Percentiles rank a stretch among this genome's conserved stretches.
Conservation (phyloP, 1,140 invertebrate genomes). For the Antheraea mylitta region DNA sequence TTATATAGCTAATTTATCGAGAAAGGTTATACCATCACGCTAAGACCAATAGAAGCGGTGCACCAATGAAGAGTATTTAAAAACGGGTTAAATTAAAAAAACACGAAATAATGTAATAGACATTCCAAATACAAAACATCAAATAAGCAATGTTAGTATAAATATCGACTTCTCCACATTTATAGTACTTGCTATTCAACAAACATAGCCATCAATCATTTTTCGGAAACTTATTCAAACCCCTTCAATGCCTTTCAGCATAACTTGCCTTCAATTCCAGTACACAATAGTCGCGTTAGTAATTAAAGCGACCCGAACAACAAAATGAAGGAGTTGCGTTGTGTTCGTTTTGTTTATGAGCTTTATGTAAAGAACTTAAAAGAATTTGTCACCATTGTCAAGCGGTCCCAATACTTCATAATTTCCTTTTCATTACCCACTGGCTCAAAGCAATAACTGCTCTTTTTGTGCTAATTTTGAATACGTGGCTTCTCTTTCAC, state of each 20-base stretch:
- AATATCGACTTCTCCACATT: too few relatives aligned
- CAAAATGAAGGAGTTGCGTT: conserved; percentile 28
- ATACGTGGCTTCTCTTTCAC: background rate
- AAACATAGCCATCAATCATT: conserved; percentile 18
- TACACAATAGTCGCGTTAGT: conserved; percentile 19
- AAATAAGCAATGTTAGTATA: too few relatives aligned
- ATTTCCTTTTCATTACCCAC: background rate
- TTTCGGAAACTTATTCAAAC: background rate
- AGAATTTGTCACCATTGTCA: background rate
- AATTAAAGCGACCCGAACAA: conserved; percentile 35
- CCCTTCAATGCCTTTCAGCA: background rate
- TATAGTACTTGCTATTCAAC: background rate
- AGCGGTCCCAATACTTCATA: background rate
- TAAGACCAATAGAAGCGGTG: too few relatives aligned
- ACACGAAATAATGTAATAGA: too few relatives aligned
- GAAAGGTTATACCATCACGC: too few relatives aligned
- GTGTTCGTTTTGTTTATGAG: conserved; percentile 17
- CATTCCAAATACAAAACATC: too few relatives aligned
- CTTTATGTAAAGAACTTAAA: conserved; percentile 4
- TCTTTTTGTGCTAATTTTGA: background rate
- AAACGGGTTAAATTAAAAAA: too few relatives aligned
- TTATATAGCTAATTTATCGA: too few relatives aligned
- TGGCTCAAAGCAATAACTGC: background rate
- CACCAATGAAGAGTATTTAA: too few relatives aligned
- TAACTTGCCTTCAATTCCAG: conserved; percentile 14